phyloP scores from a whole-genome alignment of 2,113 vertebrate species.

The Mohoua ochrocephala region DNA sequence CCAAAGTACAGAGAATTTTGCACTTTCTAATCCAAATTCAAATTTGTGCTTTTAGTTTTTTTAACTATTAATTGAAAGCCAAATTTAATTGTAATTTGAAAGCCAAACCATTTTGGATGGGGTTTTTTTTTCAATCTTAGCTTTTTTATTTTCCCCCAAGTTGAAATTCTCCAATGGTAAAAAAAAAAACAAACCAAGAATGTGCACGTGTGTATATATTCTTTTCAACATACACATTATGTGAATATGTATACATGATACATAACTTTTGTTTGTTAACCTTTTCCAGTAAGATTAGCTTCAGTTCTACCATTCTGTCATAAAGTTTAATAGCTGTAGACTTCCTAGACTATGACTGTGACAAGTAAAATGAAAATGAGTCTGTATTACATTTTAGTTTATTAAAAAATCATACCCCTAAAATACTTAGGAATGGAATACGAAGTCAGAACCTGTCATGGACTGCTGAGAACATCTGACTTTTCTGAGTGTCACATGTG shows the following conservation, averaged over 20 bases:
- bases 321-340: background rate
- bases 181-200: background rate
- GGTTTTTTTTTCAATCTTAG: background rate
- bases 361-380: background rate
- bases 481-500: background rate
- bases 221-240: background rate
- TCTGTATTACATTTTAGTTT: background rate
- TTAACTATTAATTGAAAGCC: background rate
- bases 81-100: background rate
- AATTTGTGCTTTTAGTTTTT: background rate
- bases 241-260: accelerated
- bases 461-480: background rate
- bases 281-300: background rate
- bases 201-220: accelerated
- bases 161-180: background rate
- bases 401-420: background rate
- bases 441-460: background rate
- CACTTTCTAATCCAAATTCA: background rate
- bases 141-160: background rate
- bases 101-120: background rate
- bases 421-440: background rate
- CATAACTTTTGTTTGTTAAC: background rate
- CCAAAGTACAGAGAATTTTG: background rate
- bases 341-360: background rate
- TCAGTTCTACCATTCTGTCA: background rate